These are phyloP conservation scores for Pseudois nayaur DNA, from an alignment of 2,113 vertebrate species.

Conservation along the genomic window DNA sequence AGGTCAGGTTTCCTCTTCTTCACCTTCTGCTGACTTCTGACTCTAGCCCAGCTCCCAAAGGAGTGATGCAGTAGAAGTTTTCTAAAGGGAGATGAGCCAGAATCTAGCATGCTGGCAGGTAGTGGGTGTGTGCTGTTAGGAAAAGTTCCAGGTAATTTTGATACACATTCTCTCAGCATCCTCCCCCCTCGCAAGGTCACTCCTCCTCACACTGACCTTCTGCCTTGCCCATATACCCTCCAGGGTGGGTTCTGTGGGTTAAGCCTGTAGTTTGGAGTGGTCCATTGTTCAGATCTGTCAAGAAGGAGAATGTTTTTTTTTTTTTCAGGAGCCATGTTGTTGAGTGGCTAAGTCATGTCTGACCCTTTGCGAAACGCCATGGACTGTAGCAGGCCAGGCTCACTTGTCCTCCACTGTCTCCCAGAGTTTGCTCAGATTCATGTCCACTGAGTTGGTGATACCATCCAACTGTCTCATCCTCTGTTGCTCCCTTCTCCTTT, in stretches of 20 bases:
- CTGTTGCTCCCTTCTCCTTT: not conserved
- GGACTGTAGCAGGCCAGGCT: not conserved
- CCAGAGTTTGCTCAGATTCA: not conserved
- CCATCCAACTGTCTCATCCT: not conserved
- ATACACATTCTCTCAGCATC: not conserved
- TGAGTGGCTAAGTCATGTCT: not conserved
- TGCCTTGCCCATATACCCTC: not conserved
- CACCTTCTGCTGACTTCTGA: not conserved
- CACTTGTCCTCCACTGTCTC: not conserved
- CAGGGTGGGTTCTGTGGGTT: not conserved
- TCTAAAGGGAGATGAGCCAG: not conserved
- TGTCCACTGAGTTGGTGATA: not conserved
- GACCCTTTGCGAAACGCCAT: not conserved
- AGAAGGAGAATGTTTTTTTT: not conserved
- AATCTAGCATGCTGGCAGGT: not conserved
- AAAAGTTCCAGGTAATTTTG: not conserved
- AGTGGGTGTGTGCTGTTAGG: not conserved
- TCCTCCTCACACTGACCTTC: not conserved
- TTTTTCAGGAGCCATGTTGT: not conserved
- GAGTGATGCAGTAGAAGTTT: not conserved
- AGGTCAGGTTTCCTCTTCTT: not conserved
- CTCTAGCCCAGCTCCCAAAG: not conserved
- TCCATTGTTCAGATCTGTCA: not conserved
- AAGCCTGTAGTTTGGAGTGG: not conserved
- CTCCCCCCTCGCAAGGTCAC: not conserved